These are phyloP conservation scores for Temnothorax ravouxi DNA, from an alignment of 2,888 invertebrate genomes.

Conservation along the genomic window DNA sequence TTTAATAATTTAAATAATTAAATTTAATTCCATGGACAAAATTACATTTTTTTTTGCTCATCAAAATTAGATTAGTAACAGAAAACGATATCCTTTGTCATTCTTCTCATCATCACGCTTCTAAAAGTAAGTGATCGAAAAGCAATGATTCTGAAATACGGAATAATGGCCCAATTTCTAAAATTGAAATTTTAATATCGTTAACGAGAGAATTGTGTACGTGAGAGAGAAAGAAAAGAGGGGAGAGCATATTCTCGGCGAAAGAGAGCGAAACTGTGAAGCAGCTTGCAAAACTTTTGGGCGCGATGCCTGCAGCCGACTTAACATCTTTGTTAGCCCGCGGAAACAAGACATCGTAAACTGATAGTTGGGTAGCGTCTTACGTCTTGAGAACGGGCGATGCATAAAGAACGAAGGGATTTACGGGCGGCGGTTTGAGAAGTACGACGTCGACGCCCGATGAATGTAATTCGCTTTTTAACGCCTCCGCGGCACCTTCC, in stretches of 20 bases:
- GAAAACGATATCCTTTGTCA: not conserved
- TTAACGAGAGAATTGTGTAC: not conserved
- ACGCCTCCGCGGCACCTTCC: slow-evolving; percentile 92
- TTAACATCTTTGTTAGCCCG: slow-evolving; percentile 37
- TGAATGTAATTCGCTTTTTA: slow-evolving; percentile 90
- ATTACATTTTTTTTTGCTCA: not conserved
- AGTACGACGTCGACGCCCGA: slow-evolving; percentile 92
- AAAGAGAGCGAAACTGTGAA: slow-evolving; percentile 5
- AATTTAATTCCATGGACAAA: slow-evolving; percentile 17
- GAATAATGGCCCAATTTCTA: not conserved
- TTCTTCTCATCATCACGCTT: not conserved
- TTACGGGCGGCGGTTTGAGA: slow-evolving; percentile 89
- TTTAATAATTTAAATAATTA: not conserved
- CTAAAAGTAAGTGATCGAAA: not conserved
- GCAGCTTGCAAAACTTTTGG: slow-evolving; percentile 18
- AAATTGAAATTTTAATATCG: slow-evolving; percentile 6
- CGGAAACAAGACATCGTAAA: slow-evolving; percentile 34
- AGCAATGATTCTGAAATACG: not conserved
- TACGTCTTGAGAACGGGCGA: slow-evolving; percentile 82
- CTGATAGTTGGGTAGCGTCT: slow-evolving; percentile 61
- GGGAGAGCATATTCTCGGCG: too few relatives aligned
- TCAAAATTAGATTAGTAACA: slow-evolving; percentile 4
- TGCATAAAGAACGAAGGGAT: slow-evolving; percentile 81
- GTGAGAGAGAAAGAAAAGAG: not conserved
- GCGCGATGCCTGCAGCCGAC: slow-evolving; percentile 7